A percentile compares a stretch with the other conserved stretches of the same genome.
phyloP scores from a whole-genome alignment of 2,113 vertebrate genomes.

The Silurus glanis region DNA sequence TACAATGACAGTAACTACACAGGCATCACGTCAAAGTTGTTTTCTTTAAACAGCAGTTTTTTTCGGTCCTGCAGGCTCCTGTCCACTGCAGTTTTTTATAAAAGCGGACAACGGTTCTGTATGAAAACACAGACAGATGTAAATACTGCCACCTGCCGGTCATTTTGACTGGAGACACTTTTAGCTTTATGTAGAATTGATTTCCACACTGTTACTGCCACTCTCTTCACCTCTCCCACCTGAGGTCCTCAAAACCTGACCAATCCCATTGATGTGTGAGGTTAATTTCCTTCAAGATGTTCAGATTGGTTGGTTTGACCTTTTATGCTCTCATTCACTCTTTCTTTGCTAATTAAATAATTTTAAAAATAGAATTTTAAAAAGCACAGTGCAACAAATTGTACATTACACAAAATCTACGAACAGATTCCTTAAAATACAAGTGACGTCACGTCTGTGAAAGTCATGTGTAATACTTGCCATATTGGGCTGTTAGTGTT shows the following conservation, averaged over 20 bases:
- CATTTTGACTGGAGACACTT: neutral
- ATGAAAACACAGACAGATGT: neutral
- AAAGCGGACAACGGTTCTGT: neutral
- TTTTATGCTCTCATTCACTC: neutral
- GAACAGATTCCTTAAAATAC: neutral
- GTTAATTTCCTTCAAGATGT: neutral
- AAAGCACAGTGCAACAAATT: neutral
- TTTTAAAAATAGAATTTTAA: neutral
- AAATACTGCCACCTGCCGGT: neutral
- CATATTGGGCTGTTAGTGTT: neutral
- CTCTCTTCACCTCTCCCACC: neutral
- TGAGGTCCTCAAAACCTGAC: neutral
- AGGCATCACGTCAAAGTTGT: too few relatives aligned
- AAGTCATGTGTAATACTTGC: neutral
- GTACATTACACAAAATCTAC: neutral
- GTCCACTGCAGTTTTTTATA: too few relatives aligned
- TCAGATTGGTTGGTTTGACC: neutral
- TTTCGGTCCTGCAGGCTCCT: too few relatives aligned
- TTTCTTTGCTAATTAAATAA: neutral
- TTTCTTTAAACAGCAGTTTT: too few relatives aligned
- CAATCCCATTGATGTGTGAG: neutral
- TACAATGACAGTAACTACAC: too few relatives aligned
- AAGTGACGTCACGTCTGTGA: too few relatives aligned
- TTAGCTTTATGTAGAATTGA: neutral
- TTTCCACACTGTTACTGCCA: neutral